Base-by-base conservation (phyloP, 2,888 invertebrate genomes). In the Idaea dimidiata region DNA sequence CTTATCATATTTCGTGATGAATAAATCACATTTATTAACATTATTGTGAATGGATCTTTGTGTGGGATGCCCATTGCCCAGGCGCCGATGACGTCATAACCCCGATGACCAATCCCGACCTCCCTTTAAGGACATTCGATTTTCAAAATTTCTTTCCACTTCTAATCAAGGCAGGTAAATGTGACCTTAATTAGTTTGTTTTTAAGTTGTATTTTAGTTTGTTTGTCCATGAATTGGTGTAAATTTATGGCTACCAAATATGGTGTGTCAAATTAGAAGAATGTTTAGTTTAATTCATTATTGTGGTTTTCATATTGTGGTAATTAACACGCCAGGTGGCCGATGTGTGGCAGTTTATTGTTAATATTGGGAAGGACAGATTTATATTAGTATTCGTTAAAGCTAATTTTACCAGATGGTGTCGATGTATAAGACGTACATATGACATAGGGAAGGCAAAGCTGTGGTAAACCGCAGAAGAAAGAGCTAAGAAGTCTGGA, bases 1-100 rank as follows among this genome's bases (percentile, higher is more conserved):
- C 43, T 43, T 43, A 43, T 43, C 43, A 43, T 43, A 43, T 43
- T 43, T 43, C 43, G 43, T 43, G 43, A 43, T 43, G 43, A 43
- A 43, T 43, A 43, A 43, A 43, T 43, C 43, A 43, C 14, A 43
- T 43, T 43, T 43, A 43, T 43, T 43, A 43, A 43, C 43, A 14
- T 43, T 43, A 43, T 43, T 43, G 43, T 43, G 43, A 43, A 43
- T 43, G 43, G 43, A 14, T 14, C 43, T 14, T 10, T 43, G 43
- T 43, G 43, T 43, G 43, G 43, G 43, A 43, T 10, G 43, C 43
- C 43, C 43, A 10, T 14, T 43, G 43, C 43, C 43, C 43, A 43
- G 43, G 43, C 43, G 43, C 43, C 8, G 43, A 10, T 43, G 43
- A 43, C 43, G 43, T 43, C 43, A 43, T 10, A 24, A 24, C 43